These are phyloP conservation scores for Tauraco hartlaubi DNA, from an alignment of 2,797 vertebrate genomes.

Conservation along the genomic window DNA sequence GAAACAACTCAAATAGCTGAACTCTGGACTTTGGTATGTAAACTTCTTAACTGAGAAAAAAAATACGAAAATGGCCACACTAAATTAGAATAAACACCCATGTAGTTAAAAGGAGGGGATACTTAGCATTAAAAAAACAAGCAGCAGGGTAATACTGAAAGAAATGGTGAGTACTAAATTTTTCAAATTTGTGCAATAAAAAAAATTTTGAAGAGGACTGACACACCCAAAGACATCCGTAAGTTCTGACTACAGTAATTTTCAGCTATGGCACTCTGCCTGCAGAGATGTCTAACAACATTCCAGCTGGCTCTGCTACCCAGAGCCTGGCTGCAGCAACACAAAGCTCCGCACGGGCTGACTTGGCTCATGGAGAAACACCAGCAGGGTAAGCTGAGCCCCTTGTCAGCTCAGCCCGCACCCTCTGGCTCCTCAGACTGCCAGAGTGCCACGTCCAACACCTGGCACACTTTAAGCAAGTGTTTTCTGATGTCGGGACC, in stretches of 20 bases:
- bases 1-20: not conserved
- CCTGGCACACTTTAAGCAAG: not conserved
- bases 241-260: not conserved
- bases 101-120: not conserved
- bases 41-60: not conserved
- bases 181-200: not conserved
- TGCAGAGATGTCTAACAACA: not conserved
- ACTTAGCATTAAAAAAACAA: not conserved
- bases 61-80: not conserved
- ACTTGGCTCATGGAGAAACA: not conserved
- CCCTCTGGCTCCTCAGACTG: not conserved
- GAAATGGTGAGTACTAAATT: not conserved
- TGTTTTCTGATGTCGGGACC: not conserved
- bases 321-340: not conserved
- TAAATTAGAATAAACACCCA: not conserved
- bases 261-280: not conserved
- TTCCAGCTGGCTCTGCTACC: not conserved
- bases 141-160: not conserved
- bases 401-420: not conserved
- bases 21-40: not conserved
- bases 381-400: not conserved
- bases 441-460: not conserved
- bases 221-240: not conserved
- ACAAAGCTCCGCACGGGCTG: accelerated
- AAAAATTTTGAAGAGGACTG: not conserved